Evolutionary conservation across 1,140 invertebrate genomes (phyloP), one percentile per base, ranked within the genome.

Genomic region (Dendroctonus ponderosae): DNA sequence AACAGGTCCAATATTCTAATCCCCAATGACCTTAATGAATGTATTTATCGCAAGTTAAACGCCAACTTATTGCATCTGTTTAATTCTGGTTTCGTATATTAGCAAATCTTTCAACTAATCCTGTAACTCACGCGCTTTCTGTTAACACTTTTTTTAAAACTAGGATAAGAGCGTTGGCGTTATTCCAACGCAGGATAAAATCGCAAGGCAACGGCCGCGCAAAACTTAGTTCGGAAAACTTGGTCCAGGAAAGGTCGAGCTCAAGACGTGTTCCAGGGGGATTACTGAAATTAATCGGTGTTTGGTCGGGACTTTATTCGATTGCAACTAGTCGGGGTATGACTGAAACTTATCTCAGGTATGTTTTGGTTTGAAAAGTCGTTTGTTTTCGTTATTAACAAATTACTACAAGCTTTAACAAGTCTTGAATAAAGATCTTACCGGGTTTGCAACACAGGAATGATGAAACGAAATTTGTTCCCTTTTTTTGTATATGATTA

Each of bases 151-250:
- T 59, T 59, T 59, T 59, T 46, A 40, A 59, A 59, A 46, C 39
- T 59, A 59, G 57, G 57, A 59, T 59, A 59, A 59, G 44, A 46
- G 12, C 26, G 46, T 62, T 62, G 59, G 59, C 59, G 12, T 14
- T 50, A 39, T 50, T 62, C 59, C 59, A 62, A 40, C 42, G 12
- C 11, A 40, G 15, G 59, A 62, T 62, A 51, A 62, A 62, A 50
- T 62, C 59, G 59, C 7, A 49, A 62, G 59, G 59, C 59, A 62
- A 62, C 39, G 59, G 46, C 59, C 59, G 46, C 40, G 46, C 46
- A 51, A 9, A 40, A 38, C 5, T 51, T 40, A 51, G 46, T 62
- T 62, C 39, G 46, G 37, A 11, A 51, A 62, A 40, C 41, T 40
- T 38, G 8, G 39, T 51, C 43, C 57, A 59, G 43, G 43, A 41